Evolutionary conservation across 2,113 vertebrate genomes (phyloP), one percentile per base, ranked within the genome.

Genomic region (Plectropomus leopardus): DNA sequence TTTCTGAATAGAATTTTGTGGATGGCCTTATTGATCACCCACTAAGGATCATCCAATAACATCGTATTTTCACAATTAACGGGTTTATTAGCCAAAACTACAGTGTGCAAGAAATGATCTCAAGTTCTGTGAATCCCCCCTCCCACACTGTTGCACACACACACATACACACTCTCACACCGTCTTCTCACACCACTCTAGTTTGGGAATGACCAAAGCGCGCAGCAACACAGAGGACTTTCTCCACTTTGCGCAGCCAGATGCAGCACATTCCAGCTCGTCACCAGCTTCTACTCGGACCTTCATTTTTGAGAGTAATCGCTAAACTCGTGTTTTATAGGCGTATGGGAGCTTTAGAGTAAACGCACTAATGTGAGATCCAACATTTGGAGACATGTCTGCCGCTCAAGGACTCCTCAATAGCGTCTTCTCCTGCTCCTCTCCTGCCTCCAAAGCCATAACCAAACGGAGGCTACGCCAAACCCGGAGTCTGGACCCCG

Each of bases 391-490:
- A 80, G 83, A 94, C 94, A 96, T 94, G 92, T 92, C 92, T 51
- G 94, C 95, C 4, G 95, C 95, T 4, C 96, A 97, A 45, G 97
- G 96, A 75, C 92, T 97, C 47, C 94, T 98, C 32, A 96, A 96
- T 93, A 97, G 96, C 73, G 97, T 98, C 69, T 97, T 98, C 92
- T 97, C 96, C 40, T 97, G 96, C 88, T 97, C 96, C 47, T 96
- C 96, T 32, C 94, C 96, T 3, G 94, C 95, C 30, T 93, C 95
- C 88, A 97, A 96, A 92, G 94, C 93, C 82, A 89, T 95, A 14
- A 95, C 95, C 87, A 98, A 97, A 76, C 94, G 95, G 87, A 94
- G 95, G 78, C 92, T 98, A 30, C 95, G 96, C 58, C 97, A 97
- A 86, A 97, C 96, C 44, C 95, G 96, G 58, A 98, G 97, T 89